These are phyloP conservation scores for Erpornis zantholeuca DNA, from an alignment of 2,113 vertebrate species.

Conservation along the genomic window DNA sequence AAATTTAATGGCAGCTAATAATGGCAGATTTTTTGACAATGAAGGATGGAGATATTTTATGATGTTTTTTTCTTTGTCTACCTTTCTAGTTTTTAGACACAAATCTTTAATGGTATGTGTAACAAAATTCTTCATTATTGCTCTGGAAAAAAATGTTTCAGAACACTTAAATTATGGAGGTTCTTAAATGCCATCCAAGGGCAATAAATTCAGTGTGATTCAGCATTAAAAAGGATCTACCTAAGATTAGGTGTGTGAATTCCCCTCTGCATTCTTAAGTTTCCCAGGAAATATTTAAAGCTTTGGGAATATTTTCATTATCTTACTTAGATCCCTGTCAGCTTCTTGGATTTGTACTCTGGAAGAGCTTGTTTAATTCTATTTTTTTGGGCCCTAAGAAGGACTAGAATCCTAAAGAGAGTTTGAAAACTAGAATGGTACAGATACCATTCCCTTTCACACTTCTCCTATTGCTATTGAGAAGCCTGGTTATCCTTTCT, in stretches of 20 bases:
- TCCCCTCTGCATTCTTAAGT: not conserved
- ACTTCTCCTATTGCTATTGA: not conserved
- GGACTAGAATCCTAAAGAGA: not conserved
- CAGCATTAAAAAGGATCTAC: not conserved
- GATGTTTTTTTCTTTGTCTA: not conserved
- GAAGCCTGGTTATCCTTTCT: not conserved
- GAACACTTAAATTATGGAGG: not conserved
- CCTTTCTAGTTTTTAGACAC: not conserved
- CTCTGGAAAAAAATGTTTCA: not conserved
- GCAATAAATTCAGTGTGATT: not conserved
- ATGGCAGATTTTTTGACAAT: not conserved
- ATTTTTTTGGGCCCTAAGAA: not conserved
- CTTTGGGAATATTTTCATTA: not conserved
- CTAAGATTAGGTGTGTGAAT: not conserved
- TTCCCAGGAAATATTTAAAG: not conserved
- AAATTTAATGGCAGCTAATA: not conserved
- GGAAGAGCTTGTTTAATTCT: not conserved
- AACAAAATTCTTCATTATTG: not conserved
- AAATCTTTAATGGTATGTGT: not conserved
- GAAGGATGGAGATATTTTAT: not conserved
- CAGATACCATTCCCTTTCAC: not conserved
- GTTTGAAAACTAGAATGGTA: not conserved
- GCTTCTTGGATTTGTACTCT: not conserved
- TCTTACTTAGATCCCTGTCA: not conserved
- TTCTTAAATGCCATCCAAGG: not conserved